These are phyloP conservation scores for Julus scanicus DNA, from an alignment of 2,888 invertebrate genomes.

Conservation along the genomic window DNA sequence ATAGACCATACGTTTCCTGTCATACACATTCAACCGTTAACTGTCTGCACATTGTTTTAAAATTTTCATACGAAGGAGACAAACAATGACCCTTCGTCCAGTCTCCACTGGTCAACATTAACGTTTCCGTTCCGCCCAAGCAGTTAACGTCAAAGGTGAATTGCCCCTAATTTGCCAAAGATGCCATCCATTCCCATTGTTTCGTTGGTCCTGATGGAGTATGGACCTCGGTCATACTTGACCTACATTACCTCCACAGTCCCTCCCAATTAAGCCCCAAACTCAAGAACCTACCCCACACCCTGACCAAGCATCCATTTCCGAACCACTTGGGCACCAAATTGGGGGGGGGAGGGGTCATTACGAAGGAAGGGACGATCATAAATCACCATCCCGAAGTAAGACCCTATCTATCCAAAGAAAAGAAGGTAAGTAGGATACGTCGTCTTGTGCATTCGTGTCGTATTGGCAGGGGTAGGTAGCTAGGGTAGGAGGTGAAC, in stretches of 20 bases:
- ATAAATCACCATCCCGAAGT: background rate
- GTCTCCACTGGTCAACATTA: background rate
- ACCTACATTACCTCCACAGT: background rate
- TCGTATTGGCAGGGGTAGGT: background rate
- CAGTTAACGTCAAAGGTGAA: background rate
- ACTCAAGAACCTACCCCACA: background rate
- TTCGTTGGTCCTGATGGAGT: background rate
- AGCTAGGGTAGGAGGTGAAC: constrained; percentile 44
- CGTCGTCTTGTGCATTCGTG: background rate
- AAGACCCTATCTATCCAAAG: background rate
- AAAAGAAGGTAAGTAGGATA: constrained; percentile 6
- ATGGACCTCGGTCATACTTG: background rate
- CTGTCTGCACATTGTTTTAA: background rate
- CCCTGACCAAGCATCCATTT: background rate
- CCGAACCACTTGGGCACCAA: constrained; percentile 3
- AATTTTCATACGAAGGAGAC: background rate
- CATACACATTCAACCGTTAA: background rate
- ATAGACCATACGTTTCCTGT: background rate
- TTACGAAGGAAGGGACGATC: background rate
- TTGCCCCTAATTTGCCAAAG: background rate
- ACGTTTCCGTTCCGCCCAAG: background rate
- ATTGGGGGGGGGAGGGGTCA: constrained; percentile 1
- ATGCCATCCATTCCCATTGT: background rate
- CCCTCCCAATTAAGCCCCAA: background rate
- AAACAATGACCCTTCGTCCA: background rate